phyloP scores from a whole-genome alignment of 2,113 vertebrate species.

The Phylloscopus trochiloides region DNA sequence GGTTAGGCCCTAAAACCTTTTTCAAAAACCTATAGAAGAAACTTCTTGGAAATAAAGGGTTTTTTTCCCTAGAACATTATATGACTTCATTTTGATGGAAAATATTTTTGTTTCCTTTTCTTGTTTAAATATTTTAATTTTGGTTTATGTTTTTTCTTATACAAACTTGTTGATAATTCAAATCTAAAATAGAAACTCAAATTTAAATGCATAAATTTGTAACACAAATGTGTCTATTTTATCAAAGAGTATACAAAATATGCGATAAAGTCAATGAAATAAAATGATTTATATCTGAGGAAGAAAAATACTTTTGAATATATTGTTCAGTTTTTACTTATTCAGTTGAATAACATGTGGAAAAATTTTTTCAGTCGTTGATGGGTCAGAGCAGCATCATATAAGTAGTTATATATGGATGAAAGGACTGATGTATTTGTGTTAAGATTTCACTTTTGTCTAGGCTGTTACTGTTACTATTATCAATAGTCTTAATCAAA shows the following conservation, averaged over 20 bases:
- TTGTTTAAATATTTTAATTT: background rate
- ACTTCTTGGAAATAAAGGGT: background rate
- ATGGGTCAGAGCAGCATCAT: background rate
- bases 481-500: background rate
- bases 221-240: background rate
- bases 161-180: background rate
- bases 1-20: background rate
- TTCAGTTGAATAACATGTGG: background rate
- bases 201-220: background rate
- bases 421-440: background rate
- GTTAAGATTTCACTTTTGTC: background rate
- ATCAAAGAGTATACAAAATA: background rate
- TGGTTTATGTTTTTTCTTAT: background rate
- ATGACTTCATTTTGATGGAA: background rate
- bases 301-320: background rate
- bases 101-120: background rate
- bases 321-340: background rate
- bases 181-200: background rate
- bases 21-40: background rate
- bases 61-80: background rate
- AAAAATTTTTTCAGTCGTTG: background rate
- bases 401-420: background rate
- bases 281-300: background rate
- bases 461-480: background rate
- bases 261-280: background rate